A percentile compares a stretch with the other conserved stretches of the same genome.
Conservation (phyloP, 2,797 vertebrate genomes). For the Crocodylus rhombifer region DNA sequence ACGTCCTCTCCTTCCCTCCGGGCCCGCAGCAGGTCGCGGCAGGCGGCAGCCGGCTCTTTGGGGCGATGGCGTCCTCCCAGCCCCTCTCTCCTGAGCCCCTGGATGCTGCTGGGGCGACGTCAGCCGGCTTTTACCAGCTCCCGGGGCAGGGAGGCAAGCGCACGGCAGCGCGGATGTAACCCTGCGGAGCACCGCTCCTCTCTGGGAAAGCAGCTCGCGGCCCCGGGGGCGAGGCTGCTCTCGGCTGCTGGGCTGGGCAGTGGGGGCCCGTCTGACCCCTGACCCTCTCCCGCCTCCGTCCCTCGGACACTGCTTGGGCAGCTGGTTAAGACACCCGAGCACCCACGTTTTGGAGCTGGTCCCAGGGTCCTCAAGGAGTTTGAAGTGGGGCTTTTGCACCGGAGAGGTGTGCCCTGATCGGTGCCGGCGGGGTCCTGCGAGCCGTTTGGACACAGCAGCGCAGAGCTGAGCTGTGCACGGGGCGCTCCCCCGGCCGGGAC, state of each 20-base stretch:
- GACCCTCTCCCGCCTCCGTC: not conserved
- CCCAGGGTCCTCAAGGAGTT: no score
- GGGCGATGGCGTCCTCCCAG: not conserved
- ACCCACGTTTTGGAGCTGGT: no score
- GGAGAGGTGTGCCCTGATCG: no score
- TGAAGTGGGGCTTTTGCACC: no score
- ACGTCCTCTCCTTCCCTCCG: no score
- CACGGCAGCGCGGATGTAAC: not conserved
- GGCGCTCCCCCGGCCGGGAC: no score
- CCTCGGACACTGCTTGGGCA: no score
- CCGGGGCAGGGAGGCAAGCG: not conserved
- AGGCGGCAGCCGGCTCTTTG: not conserved
- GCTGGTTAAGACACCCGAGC: no score
- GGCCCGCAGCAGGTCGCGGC: not conserved
- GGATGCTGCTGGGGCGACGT: not conserved
- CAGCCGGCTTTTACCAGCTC: constrained; percentile 1
- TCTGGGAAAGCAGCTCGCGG: no score
- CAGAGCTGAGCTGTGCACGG: no score
- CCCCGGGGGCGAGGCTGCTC: not conserved
- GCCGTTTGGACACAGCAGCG: no score
- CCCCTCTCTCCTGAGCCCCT: not conserved
- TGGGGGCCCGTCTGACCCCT: not conserved
- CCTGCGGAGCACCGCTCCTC: not conserved
- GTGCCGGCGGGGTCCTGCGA: no score
- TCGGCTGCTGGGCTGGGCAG: not conserved